Conservation (phyloP, 2,797 vertebrate genomes). For the Antennarius maculatus region DNA sequence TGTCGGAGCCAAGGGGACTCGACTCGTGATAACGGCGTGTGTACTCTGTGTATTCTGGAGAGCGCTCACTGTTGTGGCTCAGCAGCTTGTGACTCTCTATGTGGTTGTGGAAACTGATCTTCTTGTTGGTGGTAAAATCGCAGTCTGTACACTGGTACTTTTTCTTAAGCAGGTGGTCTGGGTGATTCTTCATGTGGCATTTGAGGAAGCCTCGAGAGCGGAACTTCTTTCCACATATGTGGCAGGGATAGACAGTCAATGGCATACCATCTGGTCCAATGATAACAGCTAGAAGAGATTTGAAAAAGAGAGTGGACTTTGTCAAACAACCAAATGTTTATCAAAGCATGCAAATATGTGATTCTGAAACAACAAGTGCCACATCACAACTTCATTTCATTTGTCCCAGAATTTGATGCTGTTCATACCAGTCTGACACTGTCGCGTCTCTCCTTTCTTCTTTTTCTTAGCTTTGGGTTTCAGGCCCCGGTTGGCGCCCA, state of each 20-base stretch:
- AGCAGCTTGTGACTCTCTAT: slow-evolving; percentile 98
- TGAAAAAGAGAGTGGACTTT: not conserved
- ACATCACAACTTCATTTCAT: not conserved
- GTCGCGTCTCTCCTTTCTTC: slow-evolving; percentile 93
- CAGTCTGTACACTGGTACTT: slow-evolving; percentile 99
- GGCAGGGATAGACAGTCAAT: slow-evolving; percentile 97
- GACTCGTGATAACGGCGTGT: slow-evolving; percentile 94
- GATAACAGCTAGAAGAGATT: slow-evolving; percentile 90
- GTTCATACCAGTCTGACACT: slow-evolving; percentile 94
- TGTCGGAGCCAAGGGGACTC: slow-evolving; percentile 94
- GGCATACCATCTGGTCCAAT: slow-evolving; percentile 97
- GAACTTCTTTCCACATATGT: slow-evolving; percentile 99
- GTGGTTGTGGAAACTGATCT: slow-evolving; percentile 97
- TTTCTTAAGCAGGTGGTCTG: slow-evolving; percentile 89
- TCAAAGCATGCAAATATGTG: not conserved
- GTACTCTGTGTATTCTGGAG: slow-evolving; percentile 95
- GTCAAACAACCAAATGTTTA: not conserved
- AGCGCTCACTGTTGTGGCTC: slow-evolving; percentile 90
- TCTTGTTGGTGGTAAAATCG: slow-evolving; percentile 99
- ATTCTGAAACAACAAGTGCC: not conserved
- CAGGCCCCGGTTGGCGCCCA: slow-evolving; percentile 89
- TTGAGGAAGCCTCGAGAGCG: slow-evolving; percentile 97
- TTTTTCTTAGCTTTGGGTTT: slow-evolving; percentile 95
- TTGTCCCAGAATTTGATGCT: not conserved
- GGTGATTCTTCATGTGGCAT: slow-evolving; percentile 98